phyloP scores from a whole-genome alignment of 2,797 vertebrate genomes.

The Distichodus sexfasciatus region DNA sequence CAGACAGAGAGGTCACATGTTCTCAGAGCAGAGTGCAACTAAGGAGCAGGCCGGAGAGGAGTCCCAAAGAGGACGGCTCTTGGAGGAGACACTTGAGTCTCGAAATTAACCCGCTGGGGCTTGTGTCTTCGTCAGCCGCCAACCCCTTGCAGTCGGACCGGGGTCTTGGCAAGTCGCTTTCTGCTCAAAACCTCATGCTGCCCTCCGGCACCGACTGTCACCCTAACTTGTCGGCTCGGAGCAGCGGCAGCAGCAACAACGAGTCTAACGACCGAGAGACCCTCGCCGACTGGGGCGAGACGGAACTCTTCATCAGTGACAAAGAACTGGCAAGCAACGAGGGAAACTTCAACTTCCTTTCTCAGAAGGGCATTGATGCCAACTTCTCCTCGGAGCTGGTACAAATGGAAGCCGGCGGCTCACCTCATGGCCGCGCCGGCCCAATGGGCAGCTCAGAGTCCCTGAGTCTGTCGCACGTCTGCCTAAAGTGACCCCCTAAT shows the following conservation, averaged over 20 bases:
- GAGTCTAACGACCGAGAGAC: conserved; percentile 76
- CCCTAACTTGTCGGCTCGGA: conserved; percentile 59
- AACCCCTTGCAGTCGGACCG: conserved; percentile 69
- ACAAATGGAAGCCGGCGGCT: conserved; percentile 82
- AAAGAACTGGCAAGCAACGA: conserved; percentile 78
- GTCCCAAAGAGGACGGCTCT: conserved; percentile 77
- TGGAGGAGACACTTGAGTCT: conserved; percentile 90
- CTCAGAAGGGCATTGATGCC: conserved; percentile 70
- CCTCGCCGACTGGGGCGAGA: conserved; percentile 84
- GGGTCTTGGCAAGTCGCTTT: conserved; percentile 86
- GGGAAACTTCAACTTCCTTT: conserved; percentile 77
- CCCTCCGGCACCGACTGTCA: conserved; percentile 65
- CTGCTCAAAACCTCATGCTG: conserved; percentile 89
- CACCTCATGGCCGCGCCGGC: conserved; percentile 73
- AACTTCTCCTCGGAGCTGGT: conserved; percentile 78
- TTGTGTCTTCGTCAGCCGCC: conserved; percentile 68
- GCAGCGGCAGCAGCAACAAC: conserved; percentile 73
- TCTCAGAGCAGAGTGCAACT: conserved; percentile 55
- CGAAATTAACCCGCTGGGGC: conserved; percentile 83
- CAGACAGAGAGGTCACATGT: conserved; percentile 39
- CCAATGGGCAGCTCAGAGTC: conserved; percentile 76
- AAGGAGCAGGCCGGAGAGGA: conserved; percentile 60
- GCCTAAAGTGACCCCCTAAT: conserved; percentile 78
- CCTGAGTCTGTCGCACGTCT: conserved; percentile 84
- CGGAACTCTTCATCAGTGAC: conserved; percentile 89